Percentiles rank a stretch among this genome's conserved stretches.
Conservation (phyloP, 2,888 invertebrate genomes). For the Boloria selene region DNA sequence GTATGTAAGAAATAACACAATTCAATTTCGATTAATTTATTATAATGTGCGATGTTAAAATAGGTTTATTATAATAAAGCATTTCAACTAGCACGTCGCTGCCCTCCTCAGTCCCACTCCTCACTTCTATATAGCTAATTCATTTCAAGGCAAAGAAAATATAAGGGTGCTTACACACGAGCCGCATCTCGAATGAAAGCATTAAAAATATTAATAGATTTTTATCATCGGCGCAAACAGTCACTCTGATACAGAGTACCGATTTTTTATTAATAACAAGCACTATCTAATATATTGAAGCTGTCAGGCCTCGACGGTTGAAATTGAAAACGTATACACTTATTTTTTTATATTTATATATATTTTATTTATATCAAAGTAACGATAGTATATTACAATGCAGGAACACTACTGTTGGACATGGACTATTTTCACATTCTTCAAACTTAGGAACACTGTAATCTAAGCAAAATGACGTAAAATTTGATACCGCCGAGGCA, state of each 20-base stretch:
- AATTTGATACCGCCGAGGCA: conserved; percentile 19
- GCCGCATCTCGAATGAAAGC: neutral
- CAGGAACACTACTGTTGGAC: conserved; percentile 13
- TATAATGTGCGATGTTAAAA: conserved; percentile 83
- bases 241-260: conserved; percentile 78
- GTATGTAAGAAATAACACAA: conserved; percentile 46
- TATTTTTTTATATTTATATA: conserved; percentile 3
- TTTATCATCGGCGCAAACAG: conserved; percentile 53
- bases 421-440: neutral
- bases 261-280: conserved; percentile 63
- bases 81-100: conserved; percentile 64
- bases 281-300: conserved; percentile 67
- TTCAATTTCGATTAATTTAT: conserved; percentile 81
- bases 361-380: neutral
- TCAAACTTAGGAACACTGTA: conserved; percentile 8
- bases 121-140: conserved; percentile 61
- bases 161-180: conserved; percentile 32
- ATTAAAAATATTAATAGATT: neutral
- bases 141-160: conserved; percentile 55
- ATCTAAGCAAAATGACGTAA: conserved; percentile 14
- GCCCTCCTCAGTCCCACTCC: conserved; percentile 53
- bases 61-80: conserved; percentile 80
- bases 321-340: neutral
- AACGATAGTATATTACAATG: neutral
- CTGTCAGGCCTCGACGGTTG: conserved; percentile 19